A percentile compares a stretch with the other conserved stretches of the same genome.
Evolutionary conservation across 2,113 vertebrate genomes (phyloP).

Genomic region (Gasterosteus nipponicus): DNA sequence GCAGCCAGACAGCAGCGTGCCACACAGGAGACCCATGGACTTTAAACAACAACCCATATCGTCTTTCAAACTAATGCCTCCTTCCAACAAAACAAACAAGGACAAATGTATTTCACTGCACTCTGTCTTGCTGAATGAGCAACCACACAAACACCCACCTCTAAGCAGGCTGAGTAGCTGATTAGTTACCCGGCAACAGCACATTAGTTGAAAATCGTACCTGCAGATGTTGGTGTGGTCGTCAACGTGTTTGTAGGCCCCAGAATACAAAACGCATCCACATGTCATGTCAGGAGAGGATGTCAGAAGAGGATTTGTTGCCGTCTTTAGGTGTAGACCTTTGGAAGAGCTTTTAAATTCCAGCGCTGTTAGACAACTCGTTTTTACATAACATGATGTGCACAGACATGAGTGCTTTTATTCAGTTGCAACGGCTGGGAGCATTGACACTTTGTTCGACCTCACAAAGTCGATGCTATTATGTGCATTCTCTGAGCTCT

Average conservation of each 20-base stretch:
- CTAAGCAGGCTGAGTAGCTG: background rate
- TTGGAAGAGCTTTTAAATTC: background rate
- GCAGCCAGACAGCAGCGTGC: background rate
- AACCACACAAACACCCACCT: background rate
- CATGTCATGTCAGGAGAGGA: background rate
- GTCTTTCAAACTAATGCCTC: background rate
- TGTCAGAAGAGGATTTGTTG: background rate
- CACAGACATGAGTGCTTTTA: background rate
- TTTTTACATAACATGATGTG: background rate
- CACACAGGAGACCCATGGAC: background rate
- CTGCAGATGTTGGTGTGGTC: background rate
- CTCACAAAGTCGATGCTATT: constrained; percentile 13
- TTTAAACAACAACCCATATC: background rate
- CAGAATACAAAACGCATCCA: background rate
- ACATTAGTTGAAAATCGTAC: background rate
- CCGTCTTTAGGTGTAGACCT: background rate
- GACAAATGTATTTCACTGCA: background rate
- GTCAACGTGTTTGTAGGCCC: background rate
- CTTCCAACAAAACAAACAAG: background rate
- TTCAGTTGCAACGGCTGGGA: background rate
- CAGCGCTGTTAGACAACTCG: background rate
- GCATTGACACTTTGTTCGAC: background rate
- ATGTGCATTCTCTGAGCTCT: constrained; percentile 9
- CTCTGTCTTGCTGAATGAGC: constrained; percentile 2
- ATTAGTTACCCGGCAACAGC: background rate